Base-by-base conservation (phyloP, 2,797 vertebrate genomes). In the Ctenopoma multispine region DNA sequence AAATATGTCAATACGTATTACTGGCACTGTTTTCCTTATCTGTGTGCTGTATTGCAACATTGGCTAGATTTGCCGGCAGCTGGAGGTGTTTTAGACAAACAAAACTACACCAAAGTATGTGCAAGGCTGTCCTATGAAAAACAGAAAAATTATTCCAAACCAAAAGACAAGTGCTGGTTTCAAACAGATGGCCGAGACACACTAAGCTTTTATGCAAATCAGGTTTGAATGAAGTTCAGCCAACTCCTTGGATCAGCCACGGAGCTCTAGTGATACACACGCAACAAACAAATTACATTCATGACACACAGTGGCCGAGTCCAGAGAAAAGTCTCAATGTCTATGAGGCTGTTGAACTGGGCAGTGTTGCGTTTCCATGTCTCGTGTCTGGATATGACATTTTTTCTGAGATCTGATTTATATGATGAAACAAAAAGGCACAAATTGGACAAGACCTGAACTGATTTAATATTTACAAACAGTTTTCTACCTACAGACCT, bases 131-230 rank as follows among this genome's bases (percentile, higher is more conserved):
- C 17, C 47, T 29, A 31, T 31, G 1, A 50, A 60, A 58, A 69
- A 51, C 4, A 36, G 17, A 63, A 63, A 48, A 5, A 48, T 27
- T 38, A 44, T 4, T 23, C 68, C 21, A 12, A 54, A 63, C 55
- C 56, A 18, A 61, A 57, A 24, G 17, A 1, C 13, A 29, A 14
- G n/a, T 6, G 34, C 69, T 63, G 47, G 34, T 47, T 75, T 63
- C 59, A 51, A 59, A 41, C 61, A 56, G 9, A 44, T 61, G 47
- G 24, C n/a, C n/a, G 4, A 17, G 12, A 53, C 13, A 31, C 23
- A 14, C 50, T 15, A 27, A 51, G 21, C 8, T 38, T 57, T 65
- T 36, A 63, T 69, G 36, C 44, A 75, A 75, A 72, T 64, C 1
- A 24, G 14, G 0, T 57, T 71, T 40, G 27, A 48, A 69, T 14